Evolutionary conservation across 92 coral and sea anemone species (phyloP).

Genomic region (Phymanthus crucifer): DNA sequence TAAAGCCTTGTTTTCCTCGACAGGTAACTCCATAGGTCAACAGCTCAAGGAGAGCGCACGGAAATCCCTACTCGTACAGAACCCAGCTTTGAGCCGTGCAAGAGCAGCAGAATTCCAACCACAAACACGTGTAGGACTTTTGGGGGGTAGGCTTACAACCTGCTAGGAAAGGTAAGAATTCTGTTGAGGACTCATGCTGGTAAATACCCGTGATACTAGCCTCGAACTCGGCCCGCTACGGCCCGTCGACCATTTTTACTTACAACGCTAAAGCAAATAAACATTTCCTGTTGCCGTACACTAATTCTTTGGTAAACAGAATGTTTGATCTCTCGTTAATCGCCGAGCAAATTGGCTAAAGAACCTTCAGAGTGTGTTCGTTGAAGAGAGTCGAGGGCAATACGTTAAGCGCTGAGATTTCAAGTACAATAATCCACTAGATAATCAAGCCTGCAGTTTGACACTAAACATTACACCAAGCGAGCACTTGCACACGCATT

Average conservation of each 20-base stretch:
- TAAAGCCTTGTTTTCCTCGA: conserved; percentile 28
- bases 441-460: conserved; percentile 32
- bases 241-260: neutral
- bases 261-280: conserved; percentile 16
- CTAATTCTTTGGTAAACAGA: conserved; percentile 20
- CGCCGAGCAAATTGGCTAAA: neutral
- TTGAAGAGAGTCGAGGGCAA: conserved; percentile 24
- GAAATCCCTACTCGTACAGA: conserved; percentile 37
- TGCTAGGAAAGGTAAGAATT: conserved; percentile 20
- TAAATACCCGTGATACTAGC: conserved; percentile 20
- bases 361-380: neutral
- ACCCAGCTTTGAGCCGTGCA: conserved; percentile 16
- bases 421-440: conserved; percentile 36
- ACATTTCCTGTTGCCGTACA: conserved; percentile 36
- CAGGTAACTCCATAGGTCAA: conserved; percentile 38
- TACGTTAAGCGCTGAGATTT: conserved; percentile 30
- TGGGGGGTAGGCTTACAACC: conserved; percentile 17
- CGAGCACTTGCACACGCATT: neutral
- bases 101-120: conserved; percentile 1
- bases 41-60: conserved; percentile 26
- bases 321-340: conserved; percentile 34
- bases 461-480: conserved; percentile 27
- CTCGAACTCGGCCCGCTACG: conserved; percentile 22
- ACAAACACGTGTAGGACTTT: conserved; percentile 30
- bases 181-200: conserved; percentile 33